A percentile compares a stretch with the other conserved stretches of the same genome.
Evolutionary conservation across 2,888 invertebrate species (phyloP).

Genomic region (Morpho achilles): DNA sequence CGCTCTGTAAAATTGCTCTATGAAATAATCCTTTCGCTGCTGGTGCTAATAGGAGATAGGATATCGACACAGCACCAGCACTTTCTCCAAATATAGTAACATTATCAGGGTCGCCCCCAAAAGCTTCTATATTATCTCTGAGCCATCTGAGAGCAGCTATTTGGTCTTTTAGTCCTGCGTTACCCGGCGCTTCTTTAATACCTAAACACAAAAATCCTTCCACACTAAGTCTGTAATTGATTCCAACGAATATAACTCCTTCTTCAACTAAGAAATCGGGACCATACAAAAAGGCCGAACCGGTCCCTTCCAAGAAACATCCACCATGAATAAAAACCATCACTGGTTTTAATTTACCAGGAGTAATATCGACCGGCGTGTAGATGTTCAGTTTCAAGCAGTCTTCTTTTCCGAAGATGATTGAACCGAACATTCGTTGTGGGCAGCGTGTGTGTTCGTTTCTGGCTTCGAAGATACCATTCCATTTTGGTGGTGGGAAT

Average conservation of each 20-base stretch:
- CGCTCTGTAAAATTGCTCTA: slow-evolving; percentile 64
- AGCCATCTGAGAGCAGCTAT: slow-evolving; percentile 66
- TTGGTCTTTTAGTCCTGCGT: slow-evolving; percentile 80
- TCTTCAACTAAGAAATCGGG: slow-evolving; percentile 80
- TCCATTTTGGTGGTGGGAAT: slow-evolving; percentile 59
- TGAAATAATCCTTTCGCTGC: slow-evolving; percentile 61
- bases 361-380: slow-evolving; percentile 41
- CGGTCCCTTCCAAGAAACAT: slow-evolving; percentile 79
- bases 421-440: slow-evolving; percentile 46
- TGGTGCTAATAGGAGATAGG: slow-evolving; percentile 55
- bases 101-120: slow-evolving; percentile 62
- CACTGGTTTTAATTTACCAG: slow-evolving; percentile 63
- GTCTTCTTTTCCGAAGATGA: slow-evolving; percentile 52
- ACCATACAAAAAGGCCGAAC: slow-evolving; percentile 79
- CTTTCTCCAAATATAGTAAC: slow-evolving; percentile 70
- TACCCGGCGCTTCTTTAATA: slow-evolving; percentile 81
- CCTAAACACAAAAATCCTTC: slow-evolving; percentile 82
- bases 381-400: slow-evolving; percentile 65
- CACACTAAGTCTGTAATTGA: slow-evolving; percentile 80
- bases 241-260: slow-evolving; percentile 77
- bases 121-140: slow-evolving; percentile 54
- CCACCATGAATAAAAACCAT: slow-evolving; percentile 84
- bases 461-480: slow-evolving; percentile 58
- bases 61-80: slow-evolving; percentile 65
- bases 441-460: slow-evolving; percentile 57